These are phyloP conservation scores for Hetaerina americana DNA, from an alignment of 1,140 invertebrate species.

Conservation along the genomic window DNA sequence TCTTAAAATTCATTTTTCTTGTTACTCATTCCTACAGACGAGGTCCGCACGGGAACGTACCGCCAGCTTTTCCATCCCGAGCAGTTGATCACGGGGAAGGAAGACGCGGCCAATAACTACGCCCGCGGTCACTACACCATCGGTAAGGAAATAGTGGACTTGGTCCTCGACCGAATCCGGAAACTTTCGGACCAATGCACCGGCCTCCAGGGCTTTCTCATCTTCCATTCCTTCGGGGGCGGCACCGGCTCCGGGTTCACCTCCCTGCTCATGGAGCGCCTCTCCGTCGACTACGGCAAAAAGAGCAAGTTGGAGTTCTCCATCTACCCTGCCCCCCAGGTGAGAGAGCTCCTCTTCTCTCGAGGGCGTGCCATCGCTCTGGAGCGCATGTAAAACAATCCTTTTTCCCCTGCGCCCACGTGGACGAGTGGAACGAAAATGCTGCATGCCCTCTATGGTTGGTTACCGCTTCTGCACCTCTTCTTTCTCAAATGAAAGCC, in stretches of 20 bases:
- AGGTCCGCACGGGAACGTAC: conserved; percentile 43
- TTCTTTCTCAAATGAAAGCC: too few species aligned
- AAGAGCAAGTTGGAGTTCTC: conserved; percentile 54
- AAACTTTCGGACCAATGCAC: conserved; percentile 62
- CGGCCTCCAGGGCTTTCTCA: conserved; percentile 58
- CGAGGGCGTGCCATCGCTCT: too few species aligned
- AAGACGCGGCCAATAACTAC: conserved; percentile 76
- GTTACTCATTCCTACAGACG: conserved; percentile 30
- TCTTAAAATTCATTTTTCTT: not conserved
- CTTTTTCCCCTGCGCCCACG: too few species aligned
- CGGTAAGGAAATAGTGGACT: conserved; percentile 71
- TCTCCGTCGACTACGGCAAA: conserved; percentile 52
- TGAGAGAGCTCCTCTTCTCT: conserved; percentile 27
- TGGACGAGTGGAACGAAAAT: too few species aligned
- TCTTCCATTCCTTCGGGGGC: conserved; percentile 67
- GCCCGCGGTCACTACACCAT: conserved; percentile 78
- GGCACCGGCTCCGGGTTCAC: conserved; percentile 57
- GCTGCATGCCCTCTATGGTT: too few species aligned
- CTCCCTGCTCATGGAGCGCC: conserved; percentile 50
- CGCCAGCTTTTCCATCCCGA: conserved; percentile 45
- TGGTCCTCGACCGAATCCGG: conserved; percentile 59
- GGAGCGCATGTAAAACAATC: too few species aligned
- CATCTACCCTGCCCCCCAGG: conserved; percentile 59
- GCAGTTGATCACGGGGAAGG: conserved; percentile 50
- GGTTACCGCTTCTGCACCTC: too few species aligned